These are phyloP conservation scores for Triplophysa dalaica DNA, from an alignment of 2,113 vertebrate species.

Conservation along the genomic window DNA sequence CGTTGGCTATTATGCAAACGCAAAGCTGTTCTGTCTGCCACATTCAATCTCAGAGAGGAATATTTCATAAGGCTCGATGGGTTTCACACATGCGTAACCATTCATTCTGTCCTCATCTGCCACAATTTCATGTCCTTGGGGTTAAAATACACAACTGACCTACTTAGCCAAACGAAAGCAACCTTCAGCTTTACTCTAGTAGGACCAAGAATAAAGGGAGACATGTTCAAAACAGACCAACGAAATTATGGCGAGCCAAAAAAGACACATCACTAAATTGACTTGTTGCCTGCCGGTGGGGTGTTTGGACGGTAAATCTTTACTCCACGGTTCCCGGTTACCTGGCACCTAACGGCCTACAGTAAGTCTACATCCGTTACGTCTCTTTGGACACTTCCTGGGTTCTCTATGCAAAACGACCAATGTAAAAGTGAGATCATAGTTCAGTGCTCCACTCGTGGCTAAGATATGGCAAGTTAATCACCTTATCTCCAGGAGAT, in stretches of 20 bases:
- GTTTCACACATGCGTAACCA: constrained; percentile 61
- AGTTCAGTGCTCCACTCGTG: not conserved
- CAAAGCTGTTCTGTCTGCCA: not conserved
- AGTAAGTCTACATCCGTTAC: constrained; percentile 18
- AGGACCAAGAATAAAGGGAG: constrained; percentile 31
- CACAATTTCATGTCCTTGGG: constrained; percentile 66
- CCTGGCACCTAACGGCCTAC: constrained; percentile 42
- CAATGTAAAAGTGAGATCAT: not conserved
- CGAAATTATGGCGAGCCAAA: not conserved
- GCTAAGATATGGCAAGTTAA: not conserved
- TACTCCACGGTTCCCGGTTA: constrained; percentile 49
- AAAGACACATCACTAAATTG: not conserved
- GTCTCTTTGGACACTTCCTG: not conserved
- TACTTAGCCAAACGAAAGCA: constrained; percentile 69
- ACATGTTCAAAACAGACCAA: not conserved
- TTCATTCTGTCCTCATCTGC: constrained; percentile 53
- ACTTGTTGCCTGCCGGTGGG: constrained; percentile 32
- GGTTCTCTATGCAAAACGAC: not conserved
- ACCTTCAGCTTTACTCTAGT: constrained; percentile 53
- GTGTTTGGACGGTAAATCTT: constrained; percentile 54
- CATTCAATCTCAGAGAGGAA: constrained; percentile 13
- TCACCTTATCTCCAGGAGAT: constrained; percentile 59
- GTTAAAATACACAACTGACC: constrained; percentile 72
- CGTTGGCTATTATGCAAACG: not conserved
- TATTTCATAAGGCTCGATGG: constrained; percentile 56